A percentile compares a stretch with the other conserved stretches of the same genome.
phyloP scores from a whole-genome alignment of 2,797 vertebrate species.

The Onychomys leucogaster region DNA sequence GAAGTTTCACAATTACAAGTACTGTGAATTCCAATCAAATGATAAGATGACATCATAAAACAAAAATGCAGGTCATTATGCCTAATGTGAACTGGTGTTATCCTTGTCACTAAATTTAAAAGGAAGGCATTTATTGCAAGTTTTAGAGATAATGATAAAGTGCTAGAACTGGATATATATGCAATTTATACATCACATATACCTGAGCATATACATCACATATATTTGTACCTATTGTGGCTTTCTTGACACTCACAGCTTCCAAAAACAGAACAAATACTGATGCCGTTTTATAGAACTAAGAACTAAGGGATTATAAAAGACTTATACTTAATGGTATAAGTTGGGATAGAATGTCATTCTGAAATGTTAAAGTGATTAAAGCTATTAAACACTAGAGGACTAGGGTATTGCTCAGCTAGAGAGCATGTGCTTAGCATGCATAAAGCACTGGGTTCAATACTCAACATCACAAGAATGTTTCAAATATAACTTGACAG shows the following conservation, averaged over 20 bases:
- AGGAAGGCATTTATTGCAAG: neutral
- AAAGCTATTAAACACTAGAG: conserved; percentile 51
- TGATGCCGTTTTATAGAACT: conserved; percentile 52
- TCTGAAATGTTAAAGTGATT: conserved; percentile 58
- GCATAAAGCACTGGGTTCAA: neutral
- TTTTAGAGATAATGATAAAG: conserved; percentile 11
- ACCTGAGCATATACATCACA: neutral
- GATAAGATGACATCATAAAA: conserved; percentile 35
- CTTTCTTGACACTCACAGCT: conserved; percentile 38
- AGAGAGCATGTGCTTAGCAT: neutral
- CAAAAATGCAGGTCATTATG: conserved; percentile 38
- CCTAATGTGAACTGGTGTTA: neutral
- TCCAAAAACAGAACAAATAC: conserved; percentile 36
- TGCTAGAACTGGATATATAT: neutral
- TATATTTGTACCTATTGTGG: conserved; percentile 21
- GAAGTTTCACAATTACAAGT: conserved; percentile 16
- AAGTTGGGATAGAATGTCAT: conserved; percentile 52
- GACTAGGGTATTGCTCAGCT: neutral
- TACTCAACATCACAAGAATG: neutral
- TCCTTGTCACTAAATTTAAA: neutral
- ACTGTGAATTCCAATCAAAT: neutral
- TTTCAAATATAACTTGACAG: conserved; percentile 50
- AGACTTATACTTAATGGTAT: conserved; percentile 48
- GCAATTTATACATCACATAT: neutral
- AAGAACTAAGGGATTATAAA: conserved; percentile 50